Percentiles rank a stretch among this genome's conserved stretches.
phyloP scores from a whole-genome alignment of 1,140 invertebrate species.

The Pectinophora gossypiella region DNA sequence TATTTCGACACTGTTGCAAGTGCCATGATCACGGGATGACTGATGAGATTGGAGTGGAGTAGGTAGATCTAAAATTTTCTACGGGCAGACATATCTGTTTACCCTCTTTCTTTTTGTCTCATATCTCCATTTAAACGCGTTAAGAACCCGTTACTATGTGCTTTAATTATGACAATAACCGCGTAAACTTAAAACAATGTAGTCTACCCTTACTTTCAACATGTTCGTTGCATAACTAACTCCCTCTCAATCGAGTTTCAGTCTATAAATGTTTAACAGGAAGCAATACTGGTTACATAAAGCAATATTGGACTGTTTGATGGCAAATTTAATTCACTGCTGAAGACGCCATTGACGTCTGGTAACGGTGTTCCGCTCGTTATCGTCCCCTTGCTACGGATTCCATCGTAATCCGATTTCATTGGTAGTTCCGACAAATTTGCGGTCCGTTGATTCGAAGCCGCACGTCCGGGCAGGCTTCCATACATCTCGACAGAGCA shows the following conservation, averaged over 20 bases:
- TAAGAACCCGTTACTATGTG: background rate
- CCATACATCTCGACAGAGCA: background rate
- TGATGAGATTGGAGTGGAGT: no score
- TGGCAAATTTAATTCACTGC: conserved; percentile 16
- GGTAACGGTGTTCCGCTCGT: conserved; percentile 30
- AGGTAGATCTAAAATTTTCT: no score
- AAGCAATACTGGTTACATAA: conserved; percentile 1
- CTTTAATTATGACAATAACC: background rate
- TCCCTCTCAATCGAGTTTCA: background rate
- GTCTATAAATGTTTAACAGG: background rate
- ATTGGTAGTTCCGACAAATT: conserved; percentile 63
- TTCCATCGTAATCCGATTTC: conserved; percentile 60
- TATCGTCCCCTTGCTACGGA: conserved; percentile 28
- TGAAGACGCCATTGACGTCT: conserved; percentile 41
- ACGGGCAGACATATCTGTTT: no score
- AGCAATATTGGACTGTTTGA: conserved; percentile 7
- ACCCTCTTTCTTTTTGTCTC: no score
- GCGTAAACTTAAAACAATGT: no score
- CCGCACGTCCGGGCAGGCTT: conserved; percentile 21
- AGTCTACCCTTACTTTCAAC: background rate
- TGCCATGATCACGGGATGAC: no score
- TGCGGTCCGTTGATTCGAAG: conserved; percentile 49
- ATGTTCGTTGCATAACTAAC: background rate
- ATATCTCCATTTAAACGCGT: background rate
- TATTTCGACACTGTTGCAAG: no score